These are phyloP conservation scores for Steatocranus sp. DNA, from an alignment of 2,797 vertebrate genomes.

Conservation along the genomic window DNA sequence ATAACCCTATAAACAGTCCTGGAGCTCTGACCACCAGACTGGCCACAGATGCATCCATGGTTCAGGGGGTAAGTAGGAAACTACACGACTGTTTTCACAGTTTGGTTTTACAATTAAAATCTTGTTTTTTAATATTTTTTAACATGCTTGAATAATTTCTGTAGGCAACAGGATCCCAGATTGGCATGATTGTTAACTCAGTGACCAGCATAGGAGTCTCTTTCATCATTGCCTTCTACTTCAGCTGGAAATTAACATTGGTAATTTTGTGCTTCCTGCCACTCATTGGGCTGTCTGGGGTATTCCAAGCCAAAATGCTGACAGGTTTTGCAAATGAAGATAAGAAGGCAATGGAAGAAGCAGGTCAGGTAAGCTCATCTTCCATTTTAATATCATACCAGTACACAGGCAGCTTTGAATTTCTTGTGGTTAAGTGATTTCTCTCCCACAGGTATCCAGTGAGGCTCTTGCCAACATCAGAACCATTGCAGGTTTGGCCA, in stretches of 20 bases:
- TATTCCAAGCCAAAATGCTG: slow-evolving; percentile 78
- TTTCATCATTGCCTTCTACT: slow-evolving; percentile 81
- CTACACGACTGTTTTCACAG: background rate
- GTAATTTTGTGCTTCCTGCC: slow-evolving; percentile 79
- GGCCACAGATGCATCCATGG: slow-evolving; percentile 80
- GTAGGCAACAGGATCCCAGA: slow-evolving; percentile 80
- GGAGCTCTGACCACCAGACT: slow-evolving; percentile 79
- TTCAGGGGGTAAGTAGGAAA: slow-evolving; percentile 71
- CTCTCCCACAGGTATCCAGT: slow-evolving; percentile 71
- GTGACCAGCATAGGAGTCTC: slow-evolving; percentile 76
- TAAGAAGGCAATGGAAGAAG: slow-evolving; percentile 74
- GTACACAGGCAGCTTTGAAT: background rate
- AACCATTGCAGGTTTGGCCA: slow-evolving; percentile 79
- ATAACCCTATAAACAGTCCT: slow-evolving; percentile 74
- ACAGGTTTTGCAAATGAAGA: slow-evolving; percentile 79
- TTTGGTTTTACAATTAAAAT: background rate
- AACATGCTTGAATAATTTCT: background rate
- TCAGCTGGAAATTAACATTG: slow-evolving; percentile 80
- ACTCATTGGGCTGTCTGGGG: slow-evolving; percentile 73
- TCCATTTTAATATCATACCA: background rate
- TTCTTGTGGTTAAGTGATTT: background rate
- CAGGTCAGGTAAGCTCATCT: slow-evolving; percentile 65
- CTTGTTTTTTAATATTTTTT: background rate
- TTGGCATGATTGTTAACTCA: slow-evolving; percentile 79
- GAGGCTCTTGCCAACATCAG: slow-evolving; percentile 80